Evolutionary conservation across 2,113 vertebrate species (phyloP).

Genomic region (Ibidorhyncha struthersii): DNA sequence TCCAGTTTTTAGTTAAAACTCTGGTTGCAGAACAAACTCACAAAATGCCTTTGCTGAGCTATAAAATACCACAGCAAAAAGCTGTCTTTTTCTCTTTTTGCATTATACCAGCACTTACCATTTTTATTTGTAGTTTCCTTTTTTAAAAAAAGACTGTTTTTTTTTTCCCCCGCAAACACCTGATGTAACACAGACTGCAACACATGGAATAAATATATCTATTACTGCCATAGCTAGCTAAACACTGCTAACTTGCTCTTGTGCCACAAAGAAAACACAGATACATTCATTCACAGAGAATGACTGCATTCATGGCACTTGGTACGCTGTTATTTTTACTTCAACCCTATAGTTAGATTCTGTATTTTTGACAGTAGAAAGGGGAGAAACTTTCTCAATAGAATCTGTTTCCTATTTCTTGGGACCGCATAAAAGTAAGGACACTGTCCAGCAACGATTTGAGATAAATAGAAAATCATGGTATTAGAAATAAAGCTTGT

Average conservation of each 20-base stretch:
- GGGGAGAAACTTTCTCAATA: background rate
- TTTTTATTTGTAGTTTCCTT: background rate
- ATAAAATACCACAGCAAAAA: background rate
- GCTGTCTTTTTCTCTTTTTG: background rate
- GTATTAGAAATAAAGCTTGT: background rate
- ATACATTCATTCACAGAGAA: constrained; percentile 2
- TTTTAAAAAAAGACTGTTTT: background rate
- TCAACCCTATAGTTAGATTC: constrained; percentile 3
- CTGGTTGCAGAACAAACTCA: background rate
- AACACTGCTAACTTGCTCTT: background rate
- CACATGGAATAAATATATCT: background rate
- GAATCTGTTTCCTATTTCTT: background rate
- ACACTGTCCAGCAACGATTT: background rate
- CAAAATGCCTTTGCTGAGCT: background rate
- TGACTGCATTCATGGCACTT: background rate
- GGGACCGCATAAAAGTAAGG: background rate
- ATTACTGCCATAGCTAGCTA: background rate
- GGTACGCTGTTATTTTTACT: background rate
- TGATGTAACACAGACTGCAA: background rate
- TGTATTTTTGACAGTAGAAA: constrained; percentile 11
- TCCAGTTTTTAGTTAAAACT: background rate
- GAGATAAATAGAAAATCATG: background rate
- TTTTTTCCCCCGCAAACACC: background rate
- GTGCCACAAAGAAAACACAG: background rate
- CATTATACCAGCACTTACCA: background rate